phyloP scores from a whole-genome alignment of 2,797 vertebrate species.

The Microchirus variegatus region DNA sequence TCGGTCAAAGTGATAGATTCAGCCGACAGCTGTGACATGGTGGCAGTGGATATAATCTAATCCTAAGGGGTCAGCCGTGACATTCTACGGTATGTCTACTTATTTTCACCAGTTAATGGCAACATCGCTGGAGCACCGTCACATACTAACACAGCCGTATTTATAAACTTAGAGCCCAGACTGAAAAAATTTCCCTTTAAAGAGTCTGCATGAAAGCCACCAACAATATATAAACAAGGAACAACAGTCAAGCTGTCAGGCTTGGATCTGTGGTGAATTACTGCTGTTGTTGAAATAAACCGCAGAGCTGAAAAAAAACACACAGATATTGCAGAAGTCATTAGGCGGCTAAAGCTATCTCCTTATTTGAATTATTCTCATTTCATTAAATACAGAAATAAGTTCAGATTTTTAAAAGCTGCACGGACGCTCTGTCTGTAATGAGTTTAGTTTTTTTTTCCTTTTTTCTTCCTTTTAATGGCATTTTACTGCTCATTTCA shows the following conservation, averaged over 20 bases:
- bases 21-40: too few relatives aligned
- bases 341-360: conserved; percentile 43
- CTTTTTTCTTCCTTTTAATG: conserved; percentile 17
- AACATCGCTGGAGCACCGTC: too few relatives aligned
- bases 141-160: conserved; percentile 1
- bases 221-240: conserved; percentile 26
- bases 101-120: too few relatives aligned
- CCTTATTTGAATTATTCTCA: conserved; percentile 49
- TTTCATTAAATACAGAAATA: conserved; percentile 58
- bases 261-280: conserved; percentile 38
- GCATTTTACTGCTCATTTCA: conserved; percentile 60
- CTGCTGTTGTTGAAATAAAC: conserved; percentile 29
- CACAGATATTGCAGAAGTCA: conserved; percentile 40
- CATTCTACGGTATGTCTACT: too few relatives aligned
- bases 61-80: too few relatives aligned
- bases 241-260: conserved; percentile 38
- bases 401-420: conserved; percentile 57
- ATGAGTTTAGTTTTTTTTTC: conserved; percentile 45
- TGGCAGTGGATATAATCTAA: too few relatives aligned
- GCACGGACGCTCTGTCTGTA: conserved; percentile 35
- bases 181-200: not conserved
- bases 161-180: not conserved
- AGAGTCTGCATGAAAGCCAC: conserved; percentile 36
- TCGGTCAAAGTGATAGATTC: too few relatives aligned
- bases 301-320: conserved; percentile 28